Base-by-base conservation (phyloP, 37 sponge, comb jelly and placozoan species). In the Lycopodina hypogea region DNA sequence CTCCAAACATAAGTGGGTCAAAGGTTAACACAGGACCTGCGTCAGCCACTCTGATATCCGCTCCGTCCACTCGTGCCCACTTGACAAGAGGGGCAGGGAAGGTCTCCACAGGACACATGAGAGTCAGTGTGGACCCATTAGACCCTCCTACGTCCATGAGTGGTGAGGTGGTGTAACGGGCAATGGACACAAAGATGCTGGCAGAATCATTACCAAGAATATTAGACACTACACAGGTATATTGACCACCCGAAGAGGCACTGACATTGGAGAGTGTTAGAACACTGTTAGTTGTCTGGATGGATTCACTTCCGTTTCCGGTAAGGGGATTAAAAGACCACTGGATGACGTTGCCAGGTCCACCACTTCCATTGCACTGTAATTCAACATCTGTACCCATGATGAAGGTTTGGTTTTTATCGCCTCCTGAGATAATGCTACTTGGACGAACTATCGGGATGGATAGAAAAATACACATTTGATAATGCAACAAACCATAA, bases 221-320 rank as follows among this genome's bases (percentile, higher is more conserved):
- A 76, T 84, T 92, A 28, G 37, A 37, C 19, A 69, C 82, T 26
- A 65, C 52, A 65, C 93, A 92, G 15, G 28, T 76, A 59, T 92
- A 92, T 35, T 40, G 68, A 24, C 89, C 93, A n/a, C 89, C 88
- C 75, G 69, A 65, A 42, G 59, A 33, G 42, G 89, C 88, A 87
- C 22, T 76, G 12, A 77, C 62, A 9, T 51, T 21, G 36, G 29
- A 41, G 33, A 82, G 39, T 4, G 11, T 35, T 39, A 82, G 68
- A n/a, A 33, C 63, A 61, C 52, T 3, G 14, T 48, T 4, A 15
- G 62, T 55, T 39, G 58, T 62, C 58, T 58, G 32, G 21, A 58
- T 26, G 8, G 23, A 15, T 28, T 19, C 28, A 28, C 40, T 37
- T 12, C 24, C 26, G 34, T 21, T 9, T 11, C 51, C 33, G n/a